Evolutionary conservation across 2,797 vertebrate species (phyloP).

Genomic region (Syngnathus rostellatus): DNA sequence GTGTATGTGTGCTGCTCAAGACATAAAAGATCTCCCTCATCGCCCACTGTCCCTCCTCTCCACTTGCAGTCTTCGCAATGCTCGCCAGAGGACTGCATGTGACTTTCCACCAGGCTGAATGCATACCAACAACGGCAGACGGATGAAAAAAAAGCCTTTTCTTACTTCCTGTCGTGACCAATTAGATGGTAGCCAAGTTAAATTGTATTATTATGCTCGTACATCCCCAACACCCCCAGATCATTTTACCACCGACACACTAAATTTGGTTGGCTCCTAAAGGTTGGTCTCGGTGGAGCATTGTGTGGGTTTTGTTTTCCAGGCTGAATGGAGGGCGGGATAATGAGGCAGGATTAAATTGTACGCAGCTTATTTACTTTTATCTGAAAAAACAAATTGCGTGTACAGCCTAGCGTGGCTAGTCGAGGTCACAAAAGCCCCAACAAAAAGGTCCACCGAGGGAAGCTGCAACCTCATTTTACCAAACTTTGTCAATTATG

Average conservation of each 20-base stretch:
- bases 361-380: constrained; percentile 67
- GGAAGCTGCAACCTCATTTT: constrained; percentile 29
- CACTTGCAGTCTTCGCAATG: neutral
- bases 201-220: constrained; percentile 6
- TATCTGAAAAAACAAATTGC: constrained; percentile 65
- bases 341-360: constrained; percentile 69
- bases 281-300: constrained; percentile 43
- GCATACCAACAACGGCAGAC: constrained; percentile 6
- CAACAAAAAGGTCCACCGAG: constrained; percentile 43
- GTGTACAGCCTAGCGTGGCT: constrained; percentile 34
- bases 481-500: constrained; percentile 55
- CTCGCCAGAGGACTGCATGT: constrained; percentile 32
- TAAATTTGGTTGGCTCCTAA: constrained; percentile 56
- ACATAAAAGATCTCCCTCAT: constrained; percentile 37
- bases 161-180: constrained; percentile 31
- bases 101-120: constrained; percentile 1
- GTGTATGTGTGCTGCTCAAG: constrained; percentile 24
- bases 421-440: constrained; percentile 30
- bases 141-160: constrained; percentile 44
- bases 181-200: constrained; percentile 32
- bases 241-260: constrained; percentile 20
- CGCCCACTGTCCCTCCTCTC: neutral
- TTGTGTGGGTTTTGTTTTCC: constrained; percentile 57
- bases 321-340: constrained; percentile 47
- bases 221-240: constrained; percentile 7